phyloP scores from a whole-genome alignment of 1,140 invertebrate genomes.

The Drosophila chauvacae region DNA sequence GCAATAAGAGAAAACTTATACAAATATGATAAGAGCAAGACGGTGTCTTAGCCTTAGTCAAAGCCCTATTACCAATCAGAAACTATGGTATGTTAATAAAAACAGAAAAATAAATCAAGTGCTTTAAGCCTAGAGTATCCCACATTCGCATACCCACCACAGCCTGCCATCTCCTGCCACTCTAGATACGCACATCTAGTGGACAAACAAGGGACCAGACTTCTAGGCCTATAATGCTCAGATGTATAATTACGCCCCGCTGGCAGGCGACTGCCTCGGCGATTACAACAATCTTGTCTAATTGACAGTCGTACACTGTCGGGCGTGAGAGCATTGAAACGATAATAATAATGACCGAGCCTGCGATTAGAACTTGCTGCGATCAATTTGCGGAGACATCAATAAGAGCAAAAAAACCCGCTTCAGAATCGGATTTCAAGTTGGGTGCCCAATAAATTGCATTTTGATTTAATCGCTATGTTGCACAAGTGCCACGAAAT shows the following conservation, averaged over 20 bases:
- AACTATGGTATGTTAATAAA: no score
- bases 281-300: constrained; percentile 45
- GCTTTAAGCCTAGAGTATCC: neutral
- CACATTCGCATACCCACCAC: neutral
- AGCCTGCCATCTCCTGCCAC: neutral
- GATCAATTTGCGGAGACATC: constrained; percentile 65
- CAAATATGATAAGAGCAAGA: no score
- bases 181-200: constrained; percentile 1
- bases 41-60: neutral
- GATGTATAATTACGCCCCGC: constrained; percentile 40
- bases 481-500: constrained; percentile 61
- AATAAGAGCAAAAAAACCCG: constrained; percentile 37
- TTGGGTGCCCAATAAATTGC: constrained; percentile 50
- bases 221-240: constrained; percentile 24
- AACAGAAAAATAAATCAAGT: neutral
- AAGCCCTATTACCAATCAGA: neutral
- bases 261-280: constrained; percentile 1
- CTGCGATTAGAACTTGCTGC: constrained; percentile 49
- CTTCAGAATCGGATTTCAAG: constrained; percentile 34
- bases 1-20: no score
- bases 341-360: constrained; percentile 24
- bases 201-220: constrained; percentile 6
- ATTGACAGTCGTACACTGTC: constrained; percentile 43
- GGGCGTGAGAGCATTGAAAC: constrained; percentile 27
- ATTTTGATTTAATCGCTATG: constrained; percentile 51